Evolutionary conservation across 2,888 invertebrate species (phyloP).

Genomic region (Synanthedon myopaeformis): DNA sequence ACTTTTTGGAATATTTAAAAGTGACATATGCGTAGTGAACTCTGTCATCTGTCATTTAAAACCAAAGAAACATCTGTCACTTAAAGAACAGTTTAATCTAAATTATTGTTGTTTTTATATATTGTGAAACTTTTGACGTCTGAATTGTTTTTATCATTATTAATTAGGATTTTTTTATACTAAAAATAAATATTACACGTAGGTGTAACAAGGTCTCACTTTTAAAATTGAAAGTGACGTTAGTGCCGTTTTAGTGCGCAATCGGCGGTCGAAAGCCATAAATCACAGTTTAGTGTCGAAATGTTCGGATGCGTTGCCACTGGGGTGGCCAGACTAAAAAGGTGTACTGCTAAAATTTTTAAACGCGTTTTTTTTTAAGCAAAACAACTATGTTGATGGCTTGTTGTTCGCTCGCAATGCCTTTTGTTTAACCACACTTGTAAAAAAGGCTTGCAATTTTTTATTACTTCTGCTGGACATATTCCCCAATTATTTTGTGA

Average conservation of each 20-base stretch:
- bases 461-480: too few relatives aligned
- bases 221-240: slow-evolving; percentile 72
- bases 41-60: too few relatives aligned
- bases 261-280: slow-evolving; percentile 63
- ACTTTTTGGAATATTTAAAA: too few relatives aligned
- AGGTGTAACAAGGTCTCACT: slow-evolving; percentile 41
- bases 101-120: too few relatives aligned
- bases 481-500: too few relatives aligned
- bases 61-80: too few relatives aligned
- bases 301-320: slow-evolving; percentile 67
- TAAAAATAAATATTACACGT: slow-evolving; percentile 17
- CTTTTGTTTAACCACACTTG: neutral
- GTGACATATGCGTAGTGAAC: too few relatives aligned
- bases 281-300: slow-evolving; percentile 70
- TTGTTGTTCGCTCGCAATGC: slow-evolving; percentile 24
- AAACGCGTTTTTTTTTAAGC: slow-evolving; percentile 28
- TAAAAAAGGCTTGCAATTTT: too few relatives aligned
- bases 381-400: slow-evolving; percentile 57
- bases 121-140: too few relatives aligned
- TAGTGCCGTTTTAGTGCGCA: slow-evolving; percentile 69
- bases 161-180: neutral
- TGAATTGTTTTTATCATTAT: too few relatives aligned
- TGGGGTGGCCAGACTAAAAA: slow-evolving; percentile 57
- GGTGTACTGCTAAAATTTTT: slow-evolving; percentile 24
- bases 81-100: too few relatives aligned